Evolutionary conservation across 2,797 vertebrate genomes (phyloP), one percentile per base, ranked within the genome.

Genomic region (Bradypodion pumilum): DNA sequence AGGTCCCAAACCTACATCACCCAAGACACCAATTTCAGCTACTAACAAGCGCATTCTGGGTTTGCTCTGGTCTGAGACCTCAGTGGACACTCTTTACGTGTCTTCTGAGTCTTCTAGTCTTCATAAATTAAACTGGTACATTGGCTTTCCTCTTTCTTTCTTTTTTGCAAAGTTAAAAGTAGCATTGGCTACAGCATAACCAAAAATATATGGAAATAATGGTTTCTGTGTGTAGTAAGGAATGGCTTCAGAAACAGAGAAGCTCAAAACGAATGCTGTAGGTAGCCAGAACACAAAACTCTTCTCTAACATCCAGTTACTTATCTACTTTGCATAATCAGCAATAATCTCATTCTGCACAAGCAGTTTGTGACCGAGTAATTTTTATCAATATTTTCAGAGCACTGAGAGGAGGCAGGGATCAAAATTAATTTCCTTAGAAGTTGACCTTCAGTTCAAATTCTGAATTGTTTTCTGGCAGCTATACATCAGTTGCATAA

Each of bases 351-450:
- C 74, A 40, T 52, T 83, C 85, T 12, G 82, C 83, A 74, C 86
- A 21, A 85, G 70, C 25, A 9, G 84, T 83, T 52, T 29, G 25
- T 75, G 0, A 80, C 81, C 63, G 1, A 12, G 89, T 90, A 90
- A 92, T 89, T 88, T 89, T 86, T 13, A 35, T 40, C 56, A 25
- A 29, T 8, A 40, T 69, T 83, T 82, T 29, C 81, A 83, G 46
- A 10, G 5, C 32, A 40, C 23, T 1, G 42, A 12, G 29, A 35
- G 40, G 27, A 29, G 35, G 10, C 1, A 25, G 32, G 15, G 44
- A 25, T 27, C 29, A 60, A 44, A 23, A 40, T 9, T 19, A 21
- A 32, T 6, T 2, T 59, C 77, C 29, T 44, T 21, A 32, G 21
- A 77, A 56, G 6, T 16, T 9, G 2, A 29, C 5, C 10, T 35